Conservation (phyloP, 2,797 vertebrate genomes). For the Peromyscus melanophrys region DNA sequence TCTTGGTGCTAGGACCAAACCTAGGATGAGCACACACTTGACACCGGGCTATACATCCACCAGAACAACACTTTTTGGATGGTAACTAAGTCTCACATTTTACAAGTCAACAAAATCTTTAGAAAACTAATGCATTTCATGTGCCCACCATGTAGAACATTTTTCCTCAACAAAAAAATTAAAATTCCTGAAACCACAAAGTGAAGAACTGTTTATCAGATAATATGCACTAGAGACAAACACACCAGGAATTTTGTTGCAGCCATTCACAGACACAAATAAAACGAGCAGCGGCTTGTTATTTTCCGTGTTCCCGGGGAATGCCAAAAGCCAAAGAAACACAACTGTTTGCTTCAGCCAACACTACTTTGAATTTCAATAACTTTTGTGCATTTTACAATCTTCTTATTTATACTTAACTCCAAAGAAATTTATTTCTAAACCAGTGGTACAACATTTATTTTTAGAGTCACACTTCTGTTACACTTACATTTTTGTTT, state of each 20-base stretch:
- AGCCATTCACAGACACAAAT: background rate
- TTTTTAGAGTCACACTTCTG: constrained; percentile 81
- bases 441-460: constrained; percentile 61
- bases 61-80: background rate
- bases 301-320: background rate
- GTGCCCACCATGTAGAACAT: background rate
- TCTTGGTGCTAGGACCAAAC: background rate
- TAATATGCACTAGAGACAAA: background rate
- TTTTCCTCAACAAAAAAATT: constrained; percentile 43
- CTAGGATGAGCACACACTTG: background rate
- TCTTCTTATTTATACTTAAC: constrained; percentile 45
- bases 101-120: constrained; percentile 14
- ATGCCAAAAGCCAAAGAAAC: constrained; percentile 34
- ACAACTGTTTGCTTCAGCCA: background rate
- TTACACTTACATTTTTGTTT: constrained; percentile 61
- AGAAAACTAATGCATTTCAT: constrained; percentile 44
- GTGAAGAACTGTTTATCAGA: background rate
- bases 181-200: constrained; percentile 15
- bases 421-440: constrained; percentile 57
- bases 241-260: background rate
- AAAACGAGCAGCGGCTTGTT: background rate
- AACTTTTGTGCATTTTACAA: background rate
- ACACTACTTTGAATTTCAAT: constrained; percentile 8
- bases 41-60: too few relatives aligned
- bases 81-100: constrained; percentile 45